Evolutionary conservation across 2,797 vertebrate genomes (phyloP), one percentile per base, ranked within the genome.

Genomic region (Todus mexicanus): DNA sequence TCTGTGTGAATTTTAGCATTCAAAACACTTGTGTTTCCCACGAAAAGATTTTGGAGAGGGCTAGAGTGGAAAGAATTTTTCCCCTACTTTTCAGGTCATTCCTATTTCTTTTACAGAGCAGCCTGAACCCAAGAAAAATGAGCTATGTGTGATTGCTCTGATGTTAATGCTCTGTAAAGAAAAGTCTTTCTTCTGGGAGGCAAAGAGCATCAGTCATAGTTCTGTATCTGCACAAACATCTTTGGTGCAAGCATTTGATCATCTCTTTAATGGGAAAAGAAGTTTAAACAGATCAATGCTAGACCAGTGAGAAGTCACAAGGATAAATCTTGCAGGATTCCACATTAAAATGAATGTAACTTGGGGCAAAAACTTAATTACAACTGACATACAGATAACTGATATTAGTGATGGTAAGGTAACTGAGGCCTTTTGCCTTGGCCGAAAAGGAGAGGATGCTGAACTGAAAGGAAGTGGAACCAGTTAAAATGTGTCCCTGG

Each of bases 1-100:
- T 97, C 96, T 97, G 91, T 96, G 93, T 95, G 96, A 97, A 96
- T 97, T 96, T 97, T 97, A 97, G 96, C 93, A 96, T 97, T 97
- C 96, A 96, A 97, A 97, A 96, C 96, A 96, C 97, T 97, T 97
- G 95, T 96, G 96, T 97, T 95, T 97, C 90, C 91, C 90, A 96
- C 95, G 94, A 95, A 93, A 96, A 97, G 90, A 87, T 94, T 96
- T 96, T 94, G 71, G 64, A 92, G 93, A 79, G 90, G 90, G 87
- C 77, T 94, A 82, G 82, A 94, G 95, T 93, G 87, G 84, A 89
- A 95, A 84, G 83, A 89, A 47, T 81, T 78, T 90, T 65, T 21
- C 75, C 74, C 48, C 6, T 94, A 78, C 81, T 95, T 96, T 91
- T 93, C 88, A 66, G 88, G 75, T 96, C 80, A 95, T 92, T 96